Conservation (phyloP, 2,797 vertebrate species). For the Myoxocephalus aenaeus region DNA sequence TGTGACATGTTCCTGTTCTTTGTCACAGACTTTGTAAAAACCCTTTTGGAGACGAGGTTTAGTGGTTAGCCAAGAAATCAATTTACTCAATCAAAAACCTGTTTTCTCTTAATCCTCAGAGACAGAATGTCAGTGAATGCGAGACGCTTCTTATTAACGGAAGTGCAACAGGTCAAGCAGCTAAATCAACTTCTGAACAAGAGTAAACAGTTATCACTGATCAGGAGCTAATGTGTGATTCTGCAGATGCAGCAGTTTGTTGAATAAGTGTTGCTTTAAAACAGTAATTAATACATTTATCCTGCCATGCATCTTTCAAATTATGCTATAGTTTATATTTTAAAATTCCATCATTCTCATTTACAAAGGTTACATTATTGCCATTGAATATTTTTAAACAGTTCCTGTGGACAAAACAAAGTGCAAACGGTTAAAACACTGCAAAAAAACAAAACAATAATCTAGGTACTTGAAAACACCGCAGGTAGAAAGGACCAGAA, state of each 20-base stretch:
- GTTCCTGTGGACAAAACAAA: neutral
- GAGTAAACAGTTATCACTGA: neutral
- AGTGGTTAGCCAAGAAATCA: neutral
- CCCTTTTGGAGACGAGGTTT: neutral
- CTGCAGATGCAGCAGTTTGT: neutral
- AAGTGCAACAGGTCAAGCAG: constrained; percentile 6
- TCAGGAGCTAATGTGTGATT: neutral
- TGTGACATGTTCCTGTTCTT: neutral
- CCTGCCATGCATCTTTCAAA: neutral
- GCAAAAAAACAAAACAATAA: neutral
- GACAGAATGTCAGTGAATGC: neutral
- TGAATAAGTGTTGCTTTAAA: neutral
- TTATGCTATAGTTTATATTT: neutral
- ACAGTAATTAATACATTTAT: neutral
- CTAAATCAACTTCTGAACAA: constrained; percentile 1
- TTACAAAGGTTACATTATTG: neutral
- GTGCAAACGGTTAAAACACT: neutral
- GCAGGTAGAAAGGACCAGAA: neutral
- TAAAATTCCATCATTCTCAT: neutral
- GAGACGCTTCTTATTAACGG: neutral
- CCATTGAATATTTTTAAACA: too few species aligned
- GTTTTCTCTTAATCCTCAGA: constrained; percentile 18
- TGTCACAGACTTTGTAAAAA: constrained; percentile 9
- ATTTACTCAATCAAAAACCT: constrained; percentile 18
- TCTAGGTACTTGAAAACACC: neutral